These are phyloP conservation scores for Coturnix japonica DNA, from an alignment of 2,113 vertebrate genomes.

Conservation along the genomic window DNA sequence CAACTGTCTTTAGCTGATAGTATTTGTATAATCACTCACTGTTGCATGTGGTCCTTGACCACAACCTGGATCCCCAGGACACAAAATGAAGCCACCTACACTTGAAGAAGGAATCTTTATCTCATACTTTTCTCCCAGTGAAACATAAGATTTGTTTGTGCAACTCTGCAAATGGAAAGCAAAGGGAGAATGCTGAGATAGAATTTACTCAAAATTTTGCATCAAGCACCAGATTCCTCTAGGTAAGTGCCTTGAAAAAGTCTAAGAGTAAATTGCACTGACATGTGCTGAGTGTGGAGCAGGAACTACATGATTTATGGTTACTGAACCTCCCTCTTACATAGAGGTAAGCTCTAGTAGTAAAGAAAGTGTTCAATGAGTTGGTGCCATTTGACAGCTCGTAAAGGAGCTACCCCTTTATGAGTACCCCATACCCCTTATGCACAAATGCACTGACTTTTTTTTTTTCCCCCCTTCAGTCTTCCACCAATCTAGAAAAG, in stretches of 20 bases:
- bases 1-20: neutral
- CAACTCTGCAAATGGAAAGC: neutral
- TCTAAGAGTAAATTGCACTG: neutral
- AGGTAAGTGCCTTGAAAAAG: neutral
- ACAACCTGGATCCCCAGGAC: neutral
- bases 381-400: neutral
- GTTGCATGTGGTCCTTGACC: neutral
- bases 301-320: neutral
- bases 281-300: neutral
- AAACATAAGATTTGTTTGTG: neutral
- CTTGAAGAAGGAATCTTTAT: neutral
- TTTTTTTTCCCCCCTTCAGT: neutral
- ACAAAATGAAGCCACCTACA: neutral
- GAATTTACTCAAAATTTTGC: neutral
- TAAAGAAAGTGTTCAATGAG: neutral
- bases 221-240: neutral
- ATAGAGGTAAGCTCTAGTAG: neutral
- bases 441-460: neutral
- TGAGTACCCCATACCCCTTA: too few relatives aligned
- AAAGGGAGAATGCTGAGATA: neutral
- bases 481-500: neutral
- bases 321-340: neutral
- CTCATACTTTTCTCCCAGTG: neutral
- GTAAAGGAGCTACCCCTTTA: too few relatives aligned
- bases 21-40: accelerated